Conservation (phyloP, 2,797 vertebrate species). For the Chelon auratus region DNA sequence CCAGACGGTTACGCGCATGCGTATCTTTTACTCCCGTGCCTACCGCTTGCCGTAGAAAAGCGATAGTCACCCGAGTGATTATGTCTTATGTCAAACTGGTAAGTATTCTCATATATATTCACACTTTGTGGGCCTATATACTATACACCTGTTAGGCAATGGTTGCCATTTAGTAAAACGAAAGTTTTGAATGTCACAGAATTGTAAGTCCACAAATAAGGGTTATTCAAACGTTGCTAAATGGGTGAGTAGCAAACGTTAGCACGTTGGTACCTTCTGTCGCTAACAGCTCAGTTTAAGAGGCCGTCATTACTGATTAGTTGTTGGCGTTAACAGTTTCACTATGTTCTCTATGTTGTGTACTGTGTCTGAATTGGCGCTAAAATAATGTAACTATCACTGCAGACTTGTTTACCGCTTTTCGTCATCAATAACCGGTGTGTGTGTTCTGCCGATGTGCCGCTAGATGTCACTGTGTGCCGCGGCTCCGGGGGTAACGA, state of each 20-base stretch:
- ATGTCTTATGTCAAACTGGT: slow-evolving; percentile 73
- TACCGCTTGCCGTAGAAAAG: slow-evolving; percentile 64
- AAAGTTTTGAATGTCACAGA: rapidly evolving
- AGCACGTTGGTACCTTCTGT: slow-evolving; percentile 45
- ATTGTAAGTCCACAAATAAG: rapidly evolving
- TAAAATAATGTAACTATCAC: neutral
- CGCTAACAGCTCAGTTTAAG: slow-evolving; percentile 5
- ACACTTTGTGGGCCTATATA: rapidly evolving
- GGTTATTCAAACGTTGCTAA: neutral
- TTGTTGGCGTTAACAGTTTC: neutral
- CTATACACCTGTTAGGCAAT: rapidly evolving
- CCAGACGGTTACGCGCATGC: slow-evolving; percentile 34
- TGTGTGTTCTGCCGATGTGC: neutral
- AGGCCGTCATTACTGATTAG: neutral
- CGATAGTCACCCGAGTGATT: neutral
- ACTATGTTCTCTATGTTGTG: rapidly evolving
- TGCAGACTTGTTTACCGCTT: rapidly evolving
- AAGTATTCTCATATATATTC: slow-evolving; percentile 3
- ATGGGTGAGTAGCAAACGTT: slow-evolving; percentile 28
- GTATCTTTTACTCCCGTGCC: rapidly evolving
- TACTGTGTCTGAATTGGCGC: neutral
- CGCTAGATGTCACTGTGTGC: slow-evolving; percentile 86
- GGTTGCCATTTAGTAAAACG: rapidly evolving
- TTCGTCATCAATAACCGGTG: too few relatives aligned
- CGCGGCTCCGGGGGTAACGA: slow-evolving; percentile 81